These are phyloP conservation scores for Cheilosia variabilis DNA, from an alignment of 2,888 invertebrate species.

Conservation along the genomic window DNA sequence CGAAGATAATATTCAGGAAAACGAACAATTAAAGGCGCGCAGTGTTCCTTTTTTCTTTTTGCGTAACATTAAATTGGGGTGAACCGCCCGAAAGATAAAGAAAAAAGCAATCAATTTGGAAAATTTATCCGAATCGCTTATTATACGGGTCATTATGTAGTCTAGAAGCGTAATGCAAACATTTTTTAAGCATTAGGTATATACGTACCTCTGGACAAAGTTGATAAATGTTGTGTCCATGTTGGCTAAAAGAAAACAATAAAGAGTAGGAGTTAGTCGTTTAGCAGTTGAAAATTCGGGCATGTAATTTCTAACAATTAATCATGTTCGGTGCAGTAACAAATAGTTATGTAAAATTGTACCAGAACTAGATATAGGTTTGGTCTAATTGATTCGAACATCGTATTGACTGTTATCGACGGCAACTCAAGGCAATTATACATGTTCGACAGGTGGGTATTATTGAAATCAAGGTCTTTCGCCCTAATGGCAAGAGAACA, in stretches of 20 bases:
- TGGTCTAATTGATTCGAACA: neutral
- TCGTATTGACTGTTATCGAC: neutral
- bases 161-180: constrained; percentile 7
- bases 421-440: neutral
- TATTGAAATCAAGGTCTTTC: constrained; percentile 14
- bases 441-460: neutral
- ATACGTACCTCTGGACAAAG: constrained; percentile 36
- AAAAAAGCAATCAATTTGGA: constrained; percentile 45
- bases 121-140: constrained; percentile 46
- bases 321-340: constrained; percentile 8
- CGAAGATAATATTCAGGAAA: constrained; percentile 51
- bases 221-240: constrained; percentile 20
- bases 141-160: constrained; percentile 46
- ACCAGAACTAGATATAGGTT: neutral
- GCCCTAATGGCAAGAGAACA: neutral
- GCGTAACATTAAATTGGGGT: constrained; percentile 26
- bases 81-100: constrained; percentile 41
- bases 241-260: constrained; percentile 45
- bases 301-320: constrained; percentile 53
- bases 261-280: constrained; percentile 61
- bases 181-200: neutral
- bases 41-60: neutral
- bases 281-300: constrained; percentile 41
- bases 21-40: constrained; percentile 51
- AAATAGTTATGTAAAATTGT: constrained; percentile 2